These are phyloP conservation scores for Eilema sororculum DNA, from an alignment of 2,888 invertebrate genomes.

Conservation along the genomic window DNA sequence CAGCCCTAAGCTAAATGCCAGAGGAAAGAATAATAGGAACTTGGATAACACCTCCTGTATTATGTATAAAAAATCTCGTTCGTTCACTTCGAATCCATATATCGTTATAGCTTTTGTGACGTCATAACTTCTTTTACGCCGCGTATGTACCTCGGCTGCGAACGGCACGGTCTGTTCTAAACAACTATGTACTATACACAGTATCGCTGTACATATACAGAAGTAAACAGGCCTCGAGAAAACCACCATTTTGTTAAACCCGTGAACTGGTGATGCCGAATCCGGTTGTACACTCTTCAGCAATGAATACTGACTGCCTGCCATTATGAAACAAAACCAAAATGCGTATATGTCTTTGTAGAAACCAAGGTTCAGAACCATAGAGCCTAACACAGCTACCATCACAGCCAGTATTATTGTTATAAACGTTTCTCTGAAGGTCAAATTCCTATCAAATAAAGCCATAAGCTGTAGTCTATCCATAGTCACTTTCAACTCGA, in stretches of 20 bases:
- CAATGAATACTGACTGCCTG: slow-evolving; percentile 98
- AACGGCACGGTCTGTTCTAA: slow-evolving; percentile 64
- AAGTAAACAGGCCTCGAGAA: slow-evolving; percentile 98
- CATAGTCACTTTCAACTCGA: slow-evolving; percentile 93
- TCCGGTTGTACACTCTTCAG: slow-evolving; percentile 99
- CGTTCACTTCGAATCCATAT: slow-evolving; percentile 81
- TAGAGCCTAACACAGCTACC: slow-evolving; percentile 95
- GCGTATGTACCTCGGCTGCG: slow-evolving; percentile 57
- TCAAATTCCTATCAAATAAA: slow-evolving; percentile 96
- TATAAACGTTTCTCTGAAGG: slow-evolving; percentile 92
- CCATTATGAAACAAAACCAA: slow-evolving; percentile 98
- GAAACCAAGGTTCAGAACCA: slow-evolving; percentile 93
- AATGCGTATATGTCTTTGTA: slow-evolving; percentile 97
- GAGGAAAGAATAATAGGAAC: slow-evolving; percentile 95
- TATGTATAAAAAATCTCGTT: slow-evolving; percentile 88
- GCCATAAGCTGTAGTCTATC: slow-evolving; percentile 97
- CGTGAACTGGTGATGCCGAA: slow-evolving; percentile 99
- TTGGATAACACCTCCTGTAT: slow-evolving; percentile 92
- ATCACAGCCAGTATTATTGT: slow-evolving; percentile 94
- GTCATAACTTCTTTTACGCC: slow-evolving; percentile 69
- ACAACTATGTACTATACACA: slow-evolving; percentile 80
- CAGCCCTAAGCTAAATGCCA: slow-evolving; percentile 97
- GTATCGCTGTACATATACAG: slow-evolving; percentile 90
- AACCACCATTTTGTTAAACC: slow-evolving; percentile 97
- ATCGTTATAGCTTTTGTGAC: slow-evolving; percentile 71